These are phyloP conservation scores for Bos taurus DNA, from an alignment of 2,113 vertebrate species.

Conservation along the genomic window ARS-UCD2.0 NC_037349.1:7851001-7851500, in stretches of 20 bases:
- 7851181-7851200: neutral
- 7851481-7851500: neutral
- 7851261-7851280: neutral
- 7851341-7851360: neutral
- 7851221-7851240: neutral
- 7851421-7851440: conserved; percentile 11
- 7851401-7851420: neutral
- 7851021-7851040: conserved; percentile 26
- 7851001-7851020: conserved; percentile 20
- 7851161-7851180: conserved; percentile 2
- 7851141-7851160: conserved; percentile 55
- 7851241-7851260: neutral
- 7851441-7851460: conserved; percentile 1
- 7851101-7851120: conserved; percentile 40
- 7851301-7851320: neutral
- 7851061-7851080: conserved; percentile 42
- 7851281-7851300: neutral
- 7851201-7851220: neutral
- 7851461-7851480: neutral
- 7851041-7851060: conserved; percentile 17
- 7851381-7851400: neutral
- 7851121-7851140: neutral
- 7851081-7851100: conserved; percentile 47
- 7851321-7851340: neutral
- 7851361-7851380: neutral